Percentiles rank a stretch among this genome's conserved stretches.
Conservation (phyloP, 2,113 vertebrate genomes). For the Eurystomus gularis region DNA sequence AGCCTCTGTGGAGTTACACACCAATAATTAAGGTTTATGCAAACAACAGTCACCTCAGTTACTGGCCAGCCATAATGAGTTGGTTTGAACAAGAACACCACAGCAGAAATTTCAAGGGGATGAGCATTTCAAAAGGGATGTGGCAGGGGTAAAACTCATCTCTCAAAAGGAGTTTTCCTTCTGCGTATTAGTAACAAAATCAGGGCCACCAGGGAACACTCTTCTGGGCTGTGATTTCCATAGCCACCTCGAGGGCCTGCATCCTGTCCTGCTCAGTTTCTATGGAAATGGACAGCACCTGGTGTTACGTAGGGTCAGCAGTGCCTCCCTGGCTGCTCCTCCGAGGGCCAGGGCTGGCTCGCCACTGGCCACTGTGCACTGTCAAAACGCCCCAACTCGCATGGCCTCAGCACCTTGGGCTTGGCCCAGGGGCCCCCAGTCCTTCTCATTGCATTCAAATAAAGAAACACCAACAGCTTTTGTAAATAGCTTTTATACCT, state of each 20-base stretch:
- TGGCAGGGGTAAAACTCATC: neutral
- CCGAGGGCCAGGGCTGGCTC: neutral
- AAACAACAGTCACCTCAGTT: neutral
- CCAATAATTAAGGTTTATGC: slow-evolving; percentile 27
- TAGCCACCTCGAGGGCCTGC: neutral
- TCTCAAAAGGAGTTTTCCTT: neutral
- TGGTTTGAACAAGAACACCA: neutral
- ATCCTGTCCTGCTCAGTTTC: neutral
- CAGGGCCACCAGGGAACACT: neutral
- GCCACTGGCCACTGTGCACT: rapidly evolving
- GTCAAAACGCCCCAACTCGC: rapidly evolving
- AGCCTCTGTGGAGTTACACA: neutral
- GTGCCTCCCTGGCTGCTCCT: neutral
- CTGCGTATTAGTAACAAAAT: neutral
- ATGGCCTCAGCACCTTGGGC: neutral
- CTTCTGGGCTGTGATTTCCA: neutral
- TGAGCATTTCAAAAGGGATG: rapidly evolving
- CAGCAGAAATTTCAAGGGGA: slow-evolving; percentile 10
- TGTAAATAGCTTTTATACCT: slow-evolving; percentile 2
- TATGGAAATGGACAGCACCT: neutral
- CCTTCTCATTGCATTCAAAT: neutral
- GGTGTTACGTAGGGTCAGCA: rapidly evolving
- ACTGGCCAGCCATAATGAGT: neutral
- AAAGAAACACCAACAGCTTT: neutral
- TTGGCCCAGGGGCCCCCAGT: neutral